phyloP scores from a whole-genome alignment of 2,113 vertebrate genomes.

The Phalacrocorax pelagicus region DNA sequence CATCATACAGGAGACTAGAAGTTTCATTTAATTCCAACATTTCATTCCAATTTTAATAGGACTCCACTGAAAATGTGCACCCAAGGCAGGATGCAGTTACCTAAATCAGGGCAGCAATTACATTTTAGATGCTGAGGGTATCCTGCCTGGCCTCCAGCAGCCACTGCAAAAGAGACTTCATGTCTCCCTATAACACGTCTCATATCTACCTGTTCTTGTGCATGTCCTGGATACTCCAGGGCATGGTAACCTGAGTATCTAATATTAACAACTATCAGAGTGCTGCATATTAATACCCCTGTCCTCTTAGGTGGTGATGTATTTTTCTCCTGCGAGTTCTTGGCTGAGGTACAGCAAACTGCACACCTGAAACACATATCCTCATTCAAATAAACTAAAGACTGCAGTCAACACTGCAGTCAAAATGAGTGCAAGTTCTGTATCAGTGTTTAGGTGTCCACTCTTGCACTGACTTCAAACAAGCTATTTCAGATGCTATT shows the following conservation, averaged over 20 bases:
- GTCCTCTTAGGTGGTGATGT: background rate
- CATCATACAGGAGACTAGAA: background rate
- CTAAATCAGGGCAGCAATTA: background rate
- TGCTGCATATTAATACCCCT: background rate
- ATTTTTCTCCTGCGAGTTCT: background rate
- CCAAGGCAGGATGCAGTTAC: background rate
- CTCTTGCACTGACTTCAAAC: background rate
- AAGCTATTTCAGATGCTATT: background rate
- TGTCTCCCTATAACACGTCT: background rate
- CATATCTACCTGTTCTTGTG: background rate
- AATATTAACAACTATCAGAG: background rate
- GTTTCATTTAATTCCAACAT: background rate
- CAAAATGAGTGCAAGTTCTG: background rate
- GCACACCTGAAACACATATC: background rate
- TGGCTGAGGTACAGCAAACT: background rate
- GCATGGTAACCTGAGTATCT: background rate
- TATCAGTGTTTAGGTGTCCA: background rate
- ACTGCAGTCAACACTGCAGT: background rate
- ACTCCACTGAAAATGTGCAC: background rate
- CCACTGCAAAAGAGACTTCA: background rate
- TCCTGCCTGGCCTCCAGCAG: background rate
- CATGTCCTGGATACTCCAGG: background rate
- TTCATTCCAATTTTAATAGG: background rate
- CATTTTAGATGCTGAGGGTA: background rate
- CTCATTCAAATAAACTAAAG: background rate